A percentile compares a stretch with the other conserved stretches of the same genome.
Evolutionary conservation across 1,140 invertebrate species (phyloP).

Genomic region (Zophobas morio): DNA sequence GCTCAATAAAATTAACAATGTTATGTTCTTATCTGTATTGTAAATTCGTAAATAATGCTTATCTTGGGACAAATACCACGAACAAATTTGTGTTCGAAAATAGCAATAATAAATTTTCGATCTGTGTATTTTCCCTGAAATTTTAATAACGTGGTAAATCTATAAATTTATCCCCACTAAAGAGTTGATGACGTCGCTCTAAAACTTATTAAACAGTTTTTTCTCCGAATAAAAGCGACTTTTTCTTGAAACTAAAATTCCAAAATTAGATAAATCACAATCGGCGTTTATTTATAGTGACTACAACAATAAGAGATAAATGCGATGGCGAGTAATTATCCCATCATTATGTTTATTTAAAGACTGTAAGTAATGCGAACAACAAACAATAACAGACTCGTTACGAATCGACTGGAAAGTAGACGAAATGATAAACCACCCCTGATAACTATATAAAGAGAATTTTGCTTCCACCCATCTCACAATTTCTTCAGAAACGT

Average conservation of each 20-base stretch:
- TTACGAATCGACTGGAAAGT: constrained; percentile 4
- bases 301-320: constrained; percentile 33
- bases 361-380: constrained; percentile 11
- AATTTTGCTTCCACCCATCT: background rate
- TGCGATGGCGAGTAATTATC: background rate
- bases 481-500: background rate
- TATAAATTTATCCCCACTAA: too few relatives aligned
- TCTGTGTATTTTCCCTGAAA: too few relatives aligned
- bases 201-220: too few relatives aligned
- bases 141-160: too few relatives aligned
- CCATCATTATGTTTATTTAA: constrained; percentile 14
- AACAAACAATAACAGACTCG: constrained; percentile 26
- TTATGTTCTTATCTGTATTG: too few relatives aligned
- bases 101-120: too few relatives aligned
- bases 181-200: too few relatives aligned
- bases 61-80: too few relatives aligned
- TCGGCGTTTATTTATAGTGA: constrained; percentile 25
- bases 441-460: background rate
- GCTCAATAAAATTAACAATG: too few relatives aligned
- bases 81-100: too few relatives aligned
- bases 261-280: constrained; percentile 27
- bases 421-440: constrained; percentile 31
- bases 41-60: too few relatives aligned
- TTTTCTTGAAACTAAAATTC: background rate
- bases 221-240: too few relatives aligned